phyloP scores from a whole-genome alignment of 2,113 vertebrate genomes.

The Psilopogon haemacephalus region DNA sequence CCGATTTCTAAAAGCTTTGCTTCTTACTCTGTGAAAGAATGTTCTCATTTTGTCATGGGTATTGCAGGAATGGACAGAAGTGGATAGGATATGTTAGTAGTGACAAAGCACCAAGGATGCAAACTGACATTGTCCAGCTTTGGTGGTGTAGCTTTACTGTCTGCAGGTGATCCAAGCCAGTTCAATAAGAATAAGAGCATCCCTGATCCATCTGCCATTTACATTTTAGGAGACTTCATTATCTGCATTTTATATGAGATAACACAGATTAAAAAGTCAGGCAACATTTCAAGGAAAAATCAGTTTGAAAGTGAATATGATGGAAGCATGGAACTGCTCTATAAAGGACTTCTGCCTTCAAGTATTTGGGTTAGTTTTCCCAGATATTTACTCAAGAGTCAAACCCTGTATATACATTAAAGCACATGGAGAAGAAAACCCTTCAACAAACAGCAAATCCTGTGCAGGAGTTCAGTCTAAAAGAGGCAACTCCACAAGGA shows the following conservation, averaged over 20 bases:
- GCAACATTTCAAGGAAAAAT: neutral
- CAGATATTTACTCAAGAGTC: neutral
- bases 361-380: neutral
- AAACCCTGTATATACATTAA: neutral
- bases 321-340: neutral
- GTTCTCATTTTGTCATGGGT: neutral
- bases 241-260: neutral
- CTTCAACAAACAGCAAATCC: neutral
- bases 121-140: fast-evolving
- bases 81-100: neutral
- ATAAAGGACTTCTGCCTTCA: neutral
- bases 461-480: neutral
- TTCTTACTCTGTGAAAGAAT: neutral
- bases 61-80: neutral
- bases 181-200: neutral
- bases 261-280: neutral
- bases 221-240: neutral
- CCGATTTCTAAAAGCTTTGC: neutral
- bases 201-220: neutral
- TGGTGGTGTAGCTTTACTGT: neutral
- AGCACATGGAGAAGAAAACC: neutral
- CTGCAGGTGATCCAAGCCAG: neutral
- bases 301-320: neutral
- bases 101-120: neutral
- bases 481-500: constrained; percentile 73